A percentile compares a stretch with the other conserved stretches of the same genome.
These are phyloP conservation scores for Phoeniculus purpureus DNA, from an alignment of 2,797 vertebrate genomes.

Conservation along the genomic window DNA sequence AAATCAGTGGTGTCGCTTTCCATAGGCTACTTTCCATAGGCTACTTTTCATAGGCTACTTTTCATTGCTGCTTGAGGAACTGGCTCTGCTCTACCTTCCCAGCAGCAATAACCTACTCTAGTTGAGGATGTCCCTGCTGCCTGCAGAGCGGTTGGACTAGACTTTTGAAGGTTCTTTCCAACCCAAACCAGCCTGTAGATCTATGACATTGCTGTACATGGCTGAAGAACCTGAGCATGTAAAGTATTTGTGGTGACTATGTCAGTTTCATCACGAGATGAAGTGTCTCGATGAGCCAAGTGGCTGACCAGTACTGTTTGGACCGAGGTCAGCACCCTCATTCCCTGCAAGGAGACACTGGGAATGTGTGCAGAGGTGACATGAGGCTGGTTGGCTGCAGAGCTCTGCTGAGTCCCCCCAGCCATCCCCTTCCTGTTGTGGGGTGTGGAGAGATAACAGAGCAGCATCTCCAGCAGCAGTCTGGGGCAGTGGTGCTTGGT, in stretches of 20 bases:
- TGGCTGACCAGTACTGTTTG: not conserved
- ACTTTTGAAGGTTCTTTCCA: not conserved
- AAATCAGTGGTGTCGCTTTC: not conserved
- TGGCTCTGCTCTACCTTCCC: not conserved
- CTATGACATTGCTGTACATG: fast-evolving
- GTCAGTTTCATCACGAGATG: not conserved
- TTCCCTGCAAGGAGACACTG: fast-evolving
- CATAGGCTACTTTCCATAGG: not conserved
- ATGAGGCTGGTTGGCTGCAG: not conserved
- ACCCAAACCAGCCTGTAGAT: not conserved
- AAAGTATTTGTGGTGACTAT: not conserved
- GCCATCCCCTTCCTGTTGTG: fast-evolving
- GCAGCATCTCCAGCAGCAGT: not conserved
- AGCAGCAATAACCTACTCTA: too few species aligned
- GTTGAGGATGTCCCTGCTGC: not conserved
- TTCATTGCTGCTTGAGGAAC: not conserved
- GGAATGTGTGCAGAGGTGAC: not conserved
- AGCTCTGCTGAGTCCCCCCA: not conserved
- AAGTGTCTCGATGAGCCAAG: not conserved
- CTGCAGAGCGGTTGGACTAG: not conserved
- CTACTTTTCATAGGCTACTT: not conserved
- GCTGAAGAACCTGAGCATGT: not conserved
- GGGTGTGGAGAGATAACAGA: not conserved
- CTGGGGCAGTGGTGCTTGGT: not conserved
- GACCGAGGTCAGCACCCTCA: not conserved